A percentile compares a stretch with the other conserved stretches of the same genome.
phyloP scores from a whole-genome alignment of 2,113 vertebrate species.

The Danio rerio region GRCz12tu NC_133198.1:6094001-6094500 shows the following conservation, averaged over 20 bases:
- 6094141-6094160: slow-evolving; percentile 96
- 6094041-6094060: too few relatives aligned
- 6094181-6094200: slow-evolving; percentile 92
- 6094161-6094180: slow-evolving; percentile 95
- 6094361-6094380: slow-evolving; percentile 21
- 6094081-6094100: background rate
- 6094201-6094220: slow-evolving; percentile 92
- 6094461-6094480: too few relatives aligned
- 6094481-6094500: too few relatives aligned
- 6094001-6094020: too few relatives aligned
- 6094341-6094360: slow-evolving; percentile 49
- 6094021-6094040: too few relatives aligned
- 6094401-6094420: slow-evolving; percentile 22
- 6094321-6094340: slow-evolving; percentile 46
- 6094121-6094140: slow-evolving; percentile 88
- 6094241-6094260: slow-evolving; percentile 81
- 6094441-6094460: slow-evolving; percentile 29
- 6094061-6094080: too few relatives aligned
- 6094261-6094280: too few relatives aligned
- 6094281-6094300: background rate
- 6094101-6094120: background rate
- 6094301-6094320: slow-evolving; percentile 47
- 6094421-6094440: too few relatives aligned
- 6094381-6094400: too few relatives aligned
- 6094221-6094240: slow-evolving; percentile 96